Percentiles rank a stretch among this genome's conserved stretches.
These are phyloP conservation scores for Chlorops oryzae DNA, from an alignment of 1,140 invertebrate species.

Conservation along the genomic window DNA sequence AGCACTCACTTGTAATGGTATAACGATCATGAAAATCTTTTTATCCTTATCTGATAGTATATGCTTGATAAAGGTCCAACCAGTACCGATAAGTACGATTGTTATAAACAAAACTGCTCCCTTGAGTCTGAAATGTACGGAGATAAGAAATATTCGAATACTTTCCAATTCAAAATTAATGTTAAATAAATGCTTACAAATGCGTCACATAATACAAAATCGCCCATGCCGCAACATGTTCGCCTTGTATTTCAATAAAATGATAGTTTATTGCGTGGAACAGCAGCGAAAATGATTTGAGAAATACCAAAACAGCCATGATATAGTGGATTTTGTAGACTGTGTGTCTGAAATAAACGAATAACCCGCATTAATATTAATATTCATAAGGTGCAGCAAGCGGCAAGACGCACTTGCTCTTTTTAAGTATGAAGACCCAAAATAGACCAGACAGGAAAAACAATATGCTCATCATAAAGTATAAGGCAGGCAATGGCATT, in stretches of 20 bases:
- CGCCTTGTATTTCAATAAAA: slow-evolving; percentile 89
- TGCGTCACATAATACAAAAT: slow-evolving; percentile 95
- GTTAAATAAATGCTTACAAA: slow-evolving; percentile 57
- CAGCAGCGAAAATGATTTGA: slow-evolving; percentile 87
- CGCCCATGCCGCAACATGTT: slow-evolving; percentile 94
- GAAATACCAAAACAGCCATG: slow-evolving; percentile 89
- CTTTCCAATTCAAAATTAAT: not conserved
- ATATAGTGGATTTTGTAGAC: slow-evolving; percentile 96
- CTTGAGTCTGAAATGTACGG: slow-evolving; percentile 62
- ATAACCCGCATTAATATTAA: too few relatives aligned
- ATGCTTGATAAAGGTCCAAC: slow-evolving; percentile 98
- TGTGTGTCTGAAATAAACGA: slow-evolving; percentile 56
- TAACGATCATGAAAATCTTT: slow-evolving; percentile 97
- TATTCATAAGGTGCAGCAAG: too few relatives aligned
- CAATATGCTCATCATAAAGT: slow-evolving; percentile 83
- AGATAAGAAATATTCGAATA: not conserved
- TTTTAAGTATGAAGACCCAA: slow-evolving; percentile 86
- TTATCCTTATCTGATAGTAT: slow-evolving; percentile 94
- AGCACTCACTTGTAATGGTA: slow-evolving; percentile 71
- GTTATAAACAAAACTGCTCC: slow-evolving; percentile 94
- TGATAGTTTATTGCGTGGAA: slow-evolving; percentile 97
- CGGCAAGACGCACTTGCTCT: slow-evolving; percentile 61
- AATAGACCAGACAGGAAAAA: slow-evolving; percentile 85
- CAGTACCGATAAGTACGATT: slow-evolving; percentile 93
- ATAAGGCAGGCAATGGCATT: slow-evolving; percentile 89